Evolutionary conservation across 2,113 vertebrate genomes (phyloP).

Genomic region (Pedionomus torquatus): DNA sequence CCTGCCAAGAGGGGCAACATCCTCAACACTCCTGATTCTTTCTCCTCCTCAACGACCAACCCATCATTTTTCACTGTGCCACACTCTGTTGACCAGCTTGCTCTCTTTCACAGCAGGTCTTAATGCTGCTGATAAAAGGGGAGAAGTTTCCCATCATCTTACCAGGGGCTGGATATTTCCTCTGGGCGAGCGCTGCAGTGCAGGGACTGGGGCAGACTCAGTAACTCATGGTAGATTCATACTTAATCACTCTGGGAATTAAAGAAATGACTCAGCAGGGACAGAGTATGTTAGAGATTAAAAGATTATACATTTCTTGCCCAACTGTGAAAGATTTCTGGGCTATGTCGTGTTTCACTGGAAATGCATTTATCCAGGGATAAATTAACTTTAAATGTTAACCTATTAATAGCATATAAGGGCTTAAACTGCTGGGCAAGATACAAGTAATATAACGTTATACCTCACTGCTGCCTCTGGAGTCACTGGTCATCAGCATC

Average conservation of each 20-base stretch:
- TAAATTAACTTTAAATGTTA: not conserved
- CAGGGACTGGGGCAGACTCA: not conserved
- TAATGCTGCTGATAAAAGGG: not conserved
- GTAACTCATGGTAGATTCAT: not conserved
- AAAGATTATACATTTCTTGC: not conserved
- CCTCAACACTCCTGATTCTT: not conserved
- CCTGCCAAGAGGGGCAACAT: not conserved
- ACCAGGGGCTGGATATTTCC: not conserved
- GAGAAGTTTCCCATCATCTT: not conserved
- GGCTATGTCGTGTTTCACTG: not conserved
- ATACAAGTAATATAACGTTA: not conserved
- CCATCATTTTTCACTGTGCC: rapidly evolving
- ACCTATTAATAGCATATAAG: not conserved
- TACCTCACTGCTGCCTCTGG: not conserved
- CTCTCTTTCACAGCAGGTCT: not conserved
- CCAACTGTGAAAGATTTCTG: not conserved
- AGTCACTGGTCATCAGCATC: not conserved
- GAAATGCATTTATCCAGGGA: not conserved
- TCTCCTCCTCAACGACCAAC: not conserved
- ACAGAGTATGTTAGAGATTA: not conserved
- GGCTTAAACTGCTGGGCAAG: not conserved
- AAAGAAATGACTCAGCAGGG: not conserved
- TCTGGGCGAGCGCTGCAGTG: not conserved
- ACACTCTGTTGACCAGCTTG: not conserved
- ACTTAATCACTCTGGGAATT: not conserved